Evolutionary conservation across 1,140 invertebrate species (phyloP).

Genomic region (Pissodes strobi): DNA sequence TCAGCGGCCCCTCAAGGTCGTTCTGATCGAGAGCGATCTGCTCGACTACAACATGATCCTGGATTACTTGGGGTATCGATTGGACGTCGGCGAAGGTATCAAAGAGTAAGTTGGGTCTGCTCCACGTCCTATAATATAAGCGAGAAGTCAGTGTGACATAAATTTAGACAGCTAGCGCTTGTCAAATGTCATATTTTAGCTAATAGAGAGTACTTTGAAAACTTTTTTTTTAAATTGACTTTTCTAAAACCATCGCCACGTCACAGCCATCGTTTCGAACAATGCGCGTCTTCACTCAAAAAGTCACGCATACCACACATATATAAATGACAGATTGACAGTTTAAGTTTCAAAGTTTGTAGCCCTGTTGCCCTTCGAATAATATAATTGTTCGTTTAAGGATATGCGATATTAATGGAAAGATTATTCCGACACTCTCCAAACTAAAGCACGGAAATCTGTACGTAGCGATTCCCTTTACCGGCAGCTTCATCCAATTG

Average conservation of each 20-base stretch:
- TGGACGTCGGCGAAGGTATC: conserved; percentile 18
- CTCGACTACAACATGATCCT: conserved; percentile 8
- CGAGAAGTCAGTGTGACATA: too few relatives aligned
- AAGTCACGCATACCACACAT: neutral
- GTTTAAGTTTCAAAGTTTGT: neutral
- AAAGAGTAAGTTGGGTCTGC: conserved; percentile 2
- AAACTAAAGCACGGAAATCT: conserved; percentile 16
- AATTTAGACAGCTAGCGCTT: too few relatives aligned
- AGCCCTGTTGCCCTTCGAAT: too few relatives aligned
- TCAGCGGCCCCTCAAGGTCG: conserved; percentile 1
- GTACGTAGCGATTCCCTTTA: conserved; percentile 20
- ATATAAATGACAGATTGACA: neutral
- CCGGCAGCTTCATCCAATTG: conserved; percentile 1
- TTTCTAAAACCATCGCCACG: neutral
- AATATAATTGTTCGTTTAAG: conserved; percentile 16
- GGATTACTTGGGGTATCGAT: conserved; percentile 1
- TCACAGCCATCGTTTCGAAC: neutral
- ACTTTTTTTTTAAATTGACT: too few relatives aligned
- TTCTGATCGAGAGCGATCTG: conserved; percentile 5
- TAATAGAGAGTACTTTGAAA: too few relatives aligned
- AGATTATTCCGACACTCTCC: neutral
- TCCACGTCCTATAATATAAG: too few relatives aligned
- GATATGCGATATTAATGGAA: conserved; percentile 9
- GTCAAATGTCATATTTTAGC: too few relatives aligned
- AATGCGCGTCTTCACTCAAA: neutral